Evolutionary conservation across 2,113 vertebrate species (phyloP).

Genomic region (Alosa alosa): DNA sequence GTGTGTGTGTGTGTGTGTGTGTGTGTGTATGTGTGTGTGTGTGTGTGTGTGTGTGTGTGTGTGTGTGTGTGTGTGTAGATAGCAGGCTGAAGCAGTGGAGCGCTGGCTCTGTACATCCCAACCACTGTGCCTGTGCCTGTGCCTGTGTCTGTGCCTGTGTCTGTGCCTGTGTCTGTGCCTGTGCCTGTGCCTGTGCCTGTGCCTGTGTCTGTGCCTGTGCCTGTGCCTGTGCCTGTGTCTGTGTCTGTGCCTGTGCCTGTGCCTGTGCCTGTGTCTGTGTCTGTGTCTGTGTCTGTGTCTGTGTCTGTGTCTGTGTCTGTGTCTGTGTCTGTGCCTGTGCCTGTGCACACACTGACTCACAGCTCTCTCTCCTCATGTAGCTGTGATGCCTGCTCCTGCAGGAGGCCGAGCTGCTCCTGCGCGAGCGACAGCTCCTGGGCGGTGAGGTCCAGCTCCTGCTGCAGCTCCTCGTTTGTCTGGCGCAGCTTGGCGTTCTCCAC

Average conservation of each 20-base stretch:
- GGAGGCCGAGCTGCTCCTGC: slow-evolving; percentile 79
- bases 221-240: background rate
- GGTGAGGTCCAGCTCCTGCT: slow-evolving; percentile 77
- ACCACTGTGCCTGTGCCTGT: too few relatives aligned
- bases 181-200: too few relatives aligned
- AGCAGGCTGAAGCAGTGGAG: slow-evolving; percentile 8
- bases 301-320: background rate
- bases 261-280: background rate
- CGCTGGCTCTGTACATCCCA: background rate
- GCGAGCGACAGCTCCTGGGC: slow-evolving; percentile 73
- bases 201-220: too few relatives aligned
- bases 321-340: slow-evolving; percentile 1
- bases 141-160: background rate
- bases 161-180: background rate
- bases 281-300: background rate
- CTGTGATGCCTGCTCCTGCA: slow-evolving; percentile 78
- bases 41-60: background rate
- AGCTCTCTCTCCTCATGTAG: slow-evolving; percentile 87
- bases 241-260: slow-evolving; percentile 5
- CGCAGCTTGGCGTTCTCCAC: slow-evolving; percentile 86
- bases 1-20: background rate
- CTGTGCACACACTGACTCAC: slow-evolving; percentile 67
- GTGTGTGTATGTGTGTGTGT: background rate
- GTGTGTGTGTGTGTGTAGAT: background rate
- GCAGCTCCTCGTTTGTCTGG: slow-evolving; percentile 81